These are phyloP conservation scores for Misgurnus mizolepis DNA, from an alignment of 2,113 vertebrate genomes.

Conservation along the genomic window DNA sequence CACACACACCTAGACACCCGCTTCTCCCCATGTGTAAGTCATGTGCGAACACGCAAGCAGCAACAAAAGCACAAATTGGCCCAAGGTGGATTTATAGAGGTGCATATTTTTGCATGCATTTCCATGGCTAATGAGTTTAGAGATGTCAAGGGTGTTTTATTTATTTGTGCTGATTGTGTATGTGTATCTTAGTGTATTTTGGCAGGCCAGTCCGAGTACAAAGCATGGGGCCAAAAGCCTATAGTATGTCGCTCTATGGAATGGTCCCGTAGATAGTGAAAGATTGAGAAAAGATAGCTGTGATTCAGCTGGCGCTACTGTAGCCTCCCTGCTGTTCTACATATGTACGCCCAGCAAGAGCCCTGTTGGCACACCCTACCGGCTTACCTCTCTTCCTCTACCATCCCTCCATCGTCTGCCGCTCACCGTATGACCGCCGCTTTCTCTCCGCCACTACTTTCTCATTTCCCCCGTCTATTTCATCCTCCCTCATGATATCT, in stretches of 20 bases:
- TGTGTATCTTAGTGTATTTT: conserved; percentile 21
- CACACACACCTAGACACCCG: not conserved
- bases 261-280: conserved; percentile 75
- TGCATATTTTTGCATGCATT: conserved; percentile 78
- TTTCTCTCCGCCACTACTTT: not conserved
- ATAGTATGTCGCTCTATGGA: conserved; percentile 28
- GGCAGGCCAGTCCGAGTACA: not conserved
- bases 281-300: conserved; percentile 67
- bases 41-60: conserved; percentile 37
- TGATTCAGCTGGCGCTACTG: conserved; percentile 73
- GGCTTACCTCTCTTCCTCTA: not conserved
- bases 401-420: conserved; percentile 25
- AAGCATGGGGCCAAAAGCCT: conserved; percentile 32
- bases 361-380: conserved; percentile 55
- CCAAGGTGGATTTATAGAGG: conserved; percentile 77
- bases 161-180: conserved; percentile 59
- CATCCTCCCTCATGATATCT: conserved; percentile 33
- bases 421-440: conserved; percentile 16
- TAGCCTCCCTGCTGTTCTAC: conserved; percentile 77
- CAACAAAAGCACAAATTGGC: conserved; percentile 66
- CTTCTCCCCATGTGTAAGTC: not conserved
- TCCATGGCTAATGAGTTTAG: conserved; percentile 75
- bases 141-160: conserved; percentile 76
- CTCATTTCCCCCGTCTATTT: conserved; percentile 26
- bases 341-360: conserved; percentile 79